Base-by-base conservation (phyloP, 2,113 vertebrate genomes). In the Xyrauchen texanus region DNA sequence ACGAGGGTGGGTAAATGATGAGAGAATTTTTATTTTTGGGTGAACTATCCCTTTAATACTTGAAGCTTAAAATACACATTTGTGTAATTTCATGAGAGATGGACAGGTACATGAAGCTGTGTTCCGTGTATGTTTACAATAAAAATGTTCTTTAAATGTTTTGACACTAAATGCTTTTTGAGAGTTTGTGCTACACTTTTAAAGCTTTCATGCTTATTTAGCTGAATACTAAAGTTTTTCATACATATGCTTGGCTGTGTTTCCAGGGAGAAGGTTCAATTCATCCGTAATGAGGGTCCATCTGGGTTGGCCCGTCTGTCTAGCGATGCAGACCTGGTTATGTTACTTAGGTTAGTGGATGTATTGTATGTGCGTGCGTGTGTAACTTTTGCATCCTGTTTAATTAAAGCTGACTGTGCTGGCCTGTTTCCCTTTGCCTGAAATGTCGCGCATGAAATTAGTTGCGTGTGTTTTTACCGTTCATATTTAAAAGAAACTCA, bases 261-360 rank as follows among this genome's bases (percentile, higher is more conserved):
- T 52, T 62, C 68, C 68, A 99, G 98, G 94, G 98, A 99, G 91
- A 99, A 99, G 93, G 95, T 99, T 73, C 97, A 99, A 87, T 98
- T 99, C 88, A 99, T 99, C 84, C 94, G 98, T 81, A 98, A 93
- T 15, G 97, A 99, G 89, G 98, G 97, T 53, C 95, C 95, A 15
- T 93, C 91, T 49, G 97, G 96, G 76, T 87, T 99, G 87, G 95
- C 96, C 86, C 96, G 97, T 57, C 94, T 99, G 80, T 99, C 98
- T 7, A 97, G 98, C 9, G 98, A 99, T 82, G 98, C 98, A 76
- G 98, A 99, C 89, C 95, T 99, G 47, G 98, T 99, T 83, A 99
- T 99, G 93, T 88, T 99, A 75, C 93, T 99, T 73, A 99, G 98
- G 98, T 98, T 86, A 73, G 68, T 71, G 15, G 21, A 3, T 34